These are phyloP conservation scores for Sarcoramphus papa DNA, from an alignment of 2,797 vertebrate genomes.

Conservation along the genomic window DNA sequence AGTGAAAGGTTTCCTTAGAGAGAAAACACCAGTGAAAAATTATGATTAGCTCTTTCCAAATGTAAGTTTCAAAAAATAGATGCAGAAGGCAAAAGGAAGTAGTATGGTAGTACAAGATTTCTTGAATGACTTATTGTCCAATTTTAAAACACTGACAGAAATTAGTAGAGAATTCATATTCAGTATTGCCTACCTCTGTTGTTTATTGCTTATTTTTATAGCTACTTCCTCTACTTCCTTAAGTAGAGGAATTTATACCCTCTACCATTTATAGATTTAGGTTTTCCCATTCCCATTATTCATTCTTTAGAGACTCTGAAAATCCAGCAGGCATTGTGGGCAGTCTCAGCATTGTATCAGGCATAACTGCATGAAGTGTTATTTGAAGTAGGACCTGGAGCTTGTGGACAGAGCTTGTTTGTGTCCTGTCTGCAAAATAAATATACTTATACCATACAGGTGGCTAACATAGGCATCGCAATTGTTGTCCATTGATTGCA, in stretches of 20 bases:
- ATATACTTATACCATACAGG: background rate
- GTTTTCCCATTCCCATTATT: background rate
- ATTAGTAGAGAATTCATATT: conserved; percentile 15
- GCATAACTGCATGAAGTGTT: background rate
- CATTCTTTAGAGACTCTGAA: background rate
- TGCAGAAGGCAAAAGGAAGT: background rate
- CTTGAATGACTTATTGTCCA: background rate
- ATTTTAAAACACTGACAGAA: conserved; percentile 12
- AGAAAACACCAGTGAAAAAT: conserved; percentile 15
- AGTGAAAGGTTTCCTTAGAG: conserved; percentile 15
- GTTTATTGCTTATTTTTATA: conserved; percentile 30
- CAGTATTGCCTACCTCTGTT: background rate
- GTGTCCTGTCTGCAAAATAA: background rate
- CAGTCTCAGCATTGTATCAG: background rate
- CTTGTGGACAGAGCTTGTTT: background rate
- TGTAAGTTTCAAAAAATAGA: background rate
- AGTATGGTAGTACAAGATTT: background rate
- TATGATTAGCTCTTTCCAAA: conserved; percentile 15
- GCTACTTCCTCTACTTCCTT: background rate
- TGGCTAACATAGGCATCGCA: background rate
- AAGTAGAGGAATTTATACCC: background rate
- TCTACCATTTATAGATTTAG: background rate
- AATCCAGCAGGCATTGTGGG: background rate
- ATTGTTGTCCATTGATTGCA: background rate
- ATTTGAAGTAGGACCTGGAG: background rate